phyloP scores from a whole-genome alignment of 2,113 vertebrate genomes.

The Podarcis cretensis region DNA sequence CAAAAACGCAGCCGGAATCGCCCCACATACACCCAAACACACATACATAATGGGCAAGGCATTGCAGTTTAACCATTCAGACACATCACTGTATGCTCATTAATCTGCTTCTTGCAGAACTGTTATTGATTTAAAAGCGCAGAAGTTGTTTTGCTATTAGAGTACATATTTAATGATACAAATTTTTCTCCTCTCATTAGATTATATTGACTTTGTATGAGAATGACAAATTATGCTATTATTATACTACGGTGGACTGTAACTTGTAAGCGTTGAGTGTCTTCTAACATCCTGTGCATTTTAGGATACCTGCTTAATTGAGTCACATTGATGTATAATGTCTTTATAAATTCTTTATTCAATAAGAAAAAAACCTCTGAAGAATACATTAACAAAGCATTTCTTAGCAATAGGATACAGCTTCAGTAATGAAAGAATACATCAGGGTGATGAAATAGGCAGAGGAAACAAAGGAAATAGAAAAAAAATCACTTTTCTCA shows the following conservation, averaged over 20 bases:
- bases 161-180: slow-evolving; percentile 15
- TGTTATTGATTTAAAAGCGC: slow-evolving; percentile 14
- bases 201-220: slow-evolving; percentile 31
- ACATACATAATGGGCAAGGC: not conserved
- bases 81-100: not conserved
- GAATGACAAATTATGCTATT: slow-evolving; percentile 34
- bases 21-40: not conserved
- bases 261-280: slow-evolving; percentile 39
- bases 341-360: slow-evolving; percentile 28
- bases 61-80: slow-evolving; percentile 8
- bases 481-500: not conserved
- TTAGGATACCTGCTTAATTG: slow-evolving; percentile 31
- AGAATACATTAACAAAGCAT: slow-evolving; percentile 16
- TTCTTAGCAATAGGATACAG: slow-evolving; percentile 12
- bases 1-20: not conserved
- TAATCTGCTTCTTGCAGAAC: slow-evolving; percentile 28
- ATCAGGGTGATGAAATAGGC: slow-evolving; percentile 34
- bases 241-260: not conserved
- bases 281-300: slow-evolving; percentile 30
- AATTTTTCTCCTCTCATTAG: slow-evolving; percentile 33
- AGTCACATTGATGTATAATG: slow-evolving; percentile 26
- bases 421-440: slow-evolving; percentile 24
- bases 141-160: slow-evolving; percentile 39
- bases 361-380: slow-evolving; percentile 19
- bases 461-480: slow-evolving; percentile 23